Evolutionary conservation across 2,113 vertebrate species (phyloP).

Genomic region (Ifrita kowaldi): DNA sequence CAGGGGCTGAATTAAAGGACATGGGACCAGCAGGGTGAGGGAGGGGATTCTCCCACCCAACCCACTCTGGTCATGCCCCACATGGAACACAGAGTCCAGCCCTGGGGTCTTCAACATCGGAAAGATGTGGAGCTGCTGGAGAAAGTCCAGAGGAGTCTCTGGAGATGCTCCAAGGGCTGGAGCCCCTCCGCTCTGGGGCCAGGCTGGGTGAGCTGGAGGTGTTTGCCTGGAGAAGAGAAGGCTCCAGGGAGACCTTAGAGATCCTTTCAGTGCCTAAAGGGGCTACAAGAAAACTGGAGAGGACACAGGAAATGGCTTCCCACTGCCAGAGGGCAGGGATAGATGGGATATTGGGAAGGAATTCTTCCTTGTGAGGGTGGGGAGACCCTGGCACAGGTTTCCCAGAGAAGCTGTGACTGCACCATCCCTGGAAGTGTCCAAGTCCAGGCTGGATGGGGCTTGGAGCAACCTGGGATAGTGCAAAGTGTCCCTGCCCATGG

Average conservation of each 20-base stretch:
- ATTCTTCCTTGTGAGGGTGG: accelerated
- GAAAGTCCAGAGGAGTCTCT: neutral
- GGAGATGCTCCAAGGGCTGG: accelerated
- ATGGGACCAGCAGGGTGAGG: neutral
- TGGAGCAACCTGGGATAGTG: neutral
- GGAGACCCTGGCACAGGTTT: accelerated
- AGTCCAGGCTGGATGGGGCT: accelerated
- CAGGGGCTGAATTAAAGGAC: neutral
- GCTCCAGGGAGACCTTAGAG: accelerated
- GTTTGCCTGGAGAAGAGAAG: neutral
- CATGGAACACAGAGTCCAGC: accelerated
- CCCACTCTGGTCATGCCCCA: neutral
- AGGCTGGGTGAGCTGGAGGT: neutral
- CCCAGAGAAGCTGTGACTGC: neutral
- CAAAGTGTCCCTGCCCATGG: neutral
- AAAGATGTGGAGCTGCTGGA: neutral
- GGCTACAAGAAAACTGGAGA: neutral
- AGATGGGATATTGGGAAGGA: neutral
- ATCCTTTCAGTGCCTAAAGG: neutral
- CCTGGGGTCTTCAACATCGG: neutral
- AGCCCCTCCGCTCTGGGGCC: neutral
- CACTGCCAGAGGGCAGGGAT: neutral
- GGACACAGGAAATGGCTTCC: accelerated
- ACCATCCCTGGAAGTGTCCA: neutral
- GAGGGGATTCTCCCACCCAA: neutral